phyloP scores from a whole-genome alignment of 2,797 vertebrate species.

The Urophycis tenuis region DNA sequence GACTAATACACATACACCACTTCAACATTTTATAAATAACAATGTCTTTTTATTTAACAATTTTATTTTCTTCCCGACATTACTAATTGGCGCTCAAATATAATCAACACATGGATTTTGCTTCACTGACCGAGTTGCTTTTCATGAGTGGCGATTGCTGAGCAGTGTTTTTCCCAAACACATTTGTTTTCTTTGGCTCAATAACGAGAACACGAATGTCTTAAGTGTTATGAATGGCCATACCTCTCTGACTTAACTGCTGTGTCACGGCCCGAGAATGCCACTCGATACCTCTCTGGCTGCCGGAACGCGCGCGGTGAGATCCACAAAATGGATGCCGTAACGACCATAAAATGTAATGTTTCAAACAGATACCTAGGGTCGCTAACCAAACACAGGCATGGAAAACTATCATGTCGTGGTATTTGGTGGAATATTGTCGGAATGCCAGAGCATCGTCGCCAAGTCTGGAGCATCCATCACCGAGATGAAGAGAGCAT shows the following conservation, averaged over 20 bases:
- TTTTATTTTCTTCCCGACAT: neutral
- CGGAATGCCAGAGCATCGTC: slow-evolving; percentile 45
- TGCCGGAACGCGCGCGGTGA: slow-evolving; percentile 44
- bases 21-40: neutral
- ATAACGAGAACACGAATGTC: slow-evolving; percentile 39
- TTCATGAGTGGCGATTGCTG: slow-evolving; percentile 14
- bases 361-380: slow-evolving; percentile 49
- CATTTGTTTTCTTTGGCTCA: slow-evolving; percentile 37
- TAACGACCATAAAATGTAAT: slow-evolving; percentile 59
- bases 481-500: slow-evolving; percentile 44
- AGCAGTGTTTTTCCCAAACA: slow-evolving; percentile 15
- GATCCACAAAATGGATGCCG: slow-evolving; percentile 39
- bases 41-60: slow-evolving; percentile 3
- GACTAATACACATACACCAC: neutral
- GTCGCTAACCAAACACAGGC: slow-evolving; percentile 62
- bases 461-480: slow-evolving; percentile 44
- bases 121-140: neutral
- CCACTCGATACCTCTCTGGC: slow-evolving; percentile 44
- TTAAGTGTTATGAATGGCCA: slow-evolving; percentile 61
- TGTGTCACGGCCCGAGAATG: slow-evolving; percentile 54
- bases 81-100: slow-evolving; percentile 2
- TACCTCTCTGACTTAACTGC: slow-evolving; percentile 48
- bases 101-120: neutral
- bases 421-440: slow-evolving; percentile 55
- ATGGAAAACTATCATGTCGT: slow-evolving; percentile 54